A percentile compares a stretch with the other conserved stretches of the same genome.
phyloP scores from a whole-genome alignment of 2,888 invertebrate species.

The Allolobophora icterica region DNA sequence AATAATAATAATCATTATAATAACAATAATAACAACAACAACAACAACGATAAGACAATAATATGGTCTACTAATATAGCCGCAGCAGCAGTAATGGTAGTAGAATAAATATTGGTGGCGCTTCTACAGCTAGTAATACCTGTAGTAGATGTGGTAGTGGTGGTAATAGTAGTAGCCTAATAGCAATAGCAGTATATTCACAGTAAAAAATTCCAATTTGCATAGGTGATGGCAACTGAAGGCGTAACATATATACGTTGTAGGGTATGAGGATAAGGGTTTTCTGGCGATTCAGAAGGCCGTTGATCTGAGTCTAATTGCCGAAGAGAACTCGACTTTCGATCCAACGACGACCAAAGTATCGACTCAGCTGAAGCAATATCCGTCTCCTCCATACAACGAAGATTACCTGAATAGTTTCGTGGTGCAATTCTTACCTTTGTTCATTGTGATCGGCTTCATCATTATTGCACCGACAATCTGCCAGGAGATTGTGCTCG shows the following conservation, averaged over 20 bases:
- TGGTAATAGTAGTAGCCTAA: too few relatives aligned
- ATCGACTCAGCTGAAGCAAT: not conserved
- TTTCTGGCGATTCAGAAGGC: conserved; percentile 32
- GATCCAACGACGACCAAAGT: not conserved
- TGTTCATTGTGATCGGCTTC: conserved; percentile 79
- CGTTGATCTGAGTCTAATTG: conserved; percentile 22
- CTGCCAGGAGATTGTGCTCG: conserved; percentile 75
- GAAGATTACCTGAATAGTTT: not conserved
- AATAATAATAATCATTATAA: too few relatives aligned
- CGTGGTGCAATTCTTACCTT: conserved; percentile 68
- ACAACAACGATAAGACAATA: too few relatives aligned
- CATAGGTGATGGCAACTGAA: not conserved
- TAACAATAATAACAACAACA: too few relatives aligned
- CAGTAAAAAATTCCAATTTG: too few relatives aligned
- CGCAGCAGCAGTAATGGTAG: too few relatives aligned
- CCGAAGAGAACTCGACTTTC: not conserved
- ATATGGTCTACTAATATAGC: too few relatives aligned
- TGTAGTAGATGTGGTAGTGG: too few relatives aligned
- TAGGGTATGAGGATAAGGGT: not conserved
- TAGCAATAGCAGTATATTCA: too few relatives aligned
- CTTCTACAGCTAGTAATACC: too few relatives aligned
- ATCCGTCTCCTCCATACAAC: not conserved
- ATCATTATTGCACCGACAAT: conserved; percentile 80
- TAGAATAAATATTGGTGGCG: too few relatives aligned
- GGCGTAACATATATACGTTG: not conserved